Conservation (phyloP, 2,797 vertebrate species). For the Margarornis squamiger region DNA sequence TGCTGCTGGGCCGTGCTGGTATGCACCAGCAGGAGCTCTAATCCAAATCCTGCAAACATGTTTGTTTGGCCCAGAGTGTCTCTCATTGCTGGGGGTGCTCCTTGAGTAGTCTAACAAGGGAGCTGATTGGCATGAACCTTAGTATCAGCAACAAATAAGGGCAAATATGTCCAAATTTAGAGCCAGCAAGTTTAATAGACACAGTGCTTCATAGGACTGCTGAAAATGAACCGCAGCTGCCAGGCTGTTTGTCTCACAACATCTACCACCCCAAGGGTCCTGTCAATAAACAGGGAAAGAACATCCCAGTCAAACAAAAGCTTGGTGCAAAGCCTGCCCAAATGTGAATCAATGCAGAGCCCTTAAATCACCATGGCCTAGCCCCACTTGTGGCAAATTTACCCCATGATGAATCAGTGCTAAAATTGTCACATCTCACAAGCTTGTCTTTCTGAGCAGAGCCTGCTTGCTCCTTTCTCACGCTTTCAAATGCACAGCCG, state of each 20-base stretch:
- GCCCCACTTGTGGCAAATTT: neutral
- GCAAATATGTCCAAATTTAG: neutral
- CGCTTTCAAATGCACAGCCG: conserved; percentile 16
- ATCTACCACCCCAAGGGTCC: neutral
- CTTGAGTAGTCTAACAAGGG: neutral
- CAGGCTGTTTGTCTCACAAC: neutral
- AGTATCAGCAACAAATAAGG: neutral
- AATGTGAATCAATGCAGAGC: neutral
- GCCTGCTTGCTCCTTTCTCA: conserved; percentile 46
- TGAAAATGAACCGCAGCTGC: neutral
- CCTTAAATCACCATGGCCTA: neutral
- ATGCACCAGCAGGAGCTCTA: neutral
- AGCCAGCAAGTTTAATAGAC: neutral
- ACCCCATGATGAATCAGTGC: conserved; percentile 1
- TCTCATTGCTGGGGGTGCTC: neutral
- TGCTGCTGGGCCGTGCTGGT: accelerated
- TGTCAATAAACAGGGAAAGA: neutral
- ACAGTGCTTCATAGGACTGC: neutral
- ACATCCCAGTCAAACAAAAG: neutral
- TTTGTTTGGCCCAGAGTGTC: neutral
- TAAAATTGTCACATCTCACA: conserved; percentile 16
- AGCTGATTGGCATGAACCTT: neutral
- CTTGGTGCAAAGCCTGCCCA: neutral
- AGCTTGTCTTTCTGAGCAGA: conserved; percentile 2
- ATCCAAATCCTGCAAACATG: accelerated